Conservation (phyloP, 2,888 invertebrate species). For the Chrysodeixis includens region DNA sequence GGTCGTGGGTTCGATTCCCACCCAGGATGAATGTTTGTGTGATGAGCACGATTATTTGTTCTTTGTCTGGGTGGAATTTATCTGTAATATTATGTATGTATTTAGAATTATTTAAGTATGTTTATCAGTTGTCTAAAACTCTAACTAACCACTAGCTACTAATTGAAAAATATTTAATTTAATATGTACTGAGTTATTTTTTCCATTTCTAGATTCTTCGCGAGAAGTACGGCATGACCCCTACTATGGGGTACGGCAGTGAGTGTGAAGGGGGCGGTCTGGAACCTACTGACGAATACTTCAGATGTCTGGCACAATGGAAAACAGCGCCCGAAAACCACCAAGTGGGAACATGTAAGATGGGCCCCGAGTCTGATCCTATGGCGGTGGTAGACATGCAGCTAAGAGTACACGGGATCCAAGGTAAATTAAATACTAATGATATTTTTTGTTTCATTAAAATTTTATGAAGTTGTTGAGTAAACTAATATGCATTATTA, state of each 20-base stretch:
- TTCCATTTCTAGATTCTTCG: slow-evolving; percentile 77
- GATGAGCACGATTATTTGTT: too few relatives aligned
- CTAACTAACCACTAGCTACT: too few relatives aligned
- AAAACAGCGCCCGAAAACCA: slow-evolving; percentile 95
- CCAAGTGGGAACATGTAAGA: slow-evolving; percentile 95
- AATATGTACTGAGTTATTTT: background rate
- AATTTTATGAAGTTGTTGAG: too few relatives aligned
- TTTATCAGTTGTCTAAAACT: too few relatives aligned
- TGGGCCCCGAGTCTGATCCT: slow-evolving; percentile 92
- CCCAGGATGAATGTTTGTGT: too few relatives aligned
- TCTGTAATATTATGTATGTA: too few relatives aligned
- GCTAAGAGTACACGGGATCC: slow-evolving; percentile 90
- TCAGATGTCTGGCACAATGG: slow-evolving; percentile 92
- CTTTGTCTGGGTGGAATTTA: too few relatives aligned
- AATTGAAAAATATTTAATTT: too few relatives aligned
- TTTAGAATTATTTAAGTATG: too few relatives aligned
- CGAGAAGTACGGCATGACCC: slow-evolving; percentile 88
- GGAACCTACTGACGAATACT: slow-evolving; percentile 92
- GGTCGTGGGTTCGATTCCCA: too few relatives aligned
- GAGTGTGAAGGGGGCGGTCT: slow-evolving; percentile 82
- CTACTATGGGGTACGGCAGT: slow-evolving; percentile 82
- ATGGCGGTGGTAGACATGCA: slow-evolving; percentile 93
- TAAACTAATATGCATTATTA: background rate
- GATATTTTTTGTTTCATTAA: too few relatives aligned
- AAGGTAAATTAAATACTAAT: too few relatives aligned